Base-by-base conservation (phyloP, 30 jellyfish, hydroid and myxozoan genomes). In the Hydra vulgaris region DNA sequence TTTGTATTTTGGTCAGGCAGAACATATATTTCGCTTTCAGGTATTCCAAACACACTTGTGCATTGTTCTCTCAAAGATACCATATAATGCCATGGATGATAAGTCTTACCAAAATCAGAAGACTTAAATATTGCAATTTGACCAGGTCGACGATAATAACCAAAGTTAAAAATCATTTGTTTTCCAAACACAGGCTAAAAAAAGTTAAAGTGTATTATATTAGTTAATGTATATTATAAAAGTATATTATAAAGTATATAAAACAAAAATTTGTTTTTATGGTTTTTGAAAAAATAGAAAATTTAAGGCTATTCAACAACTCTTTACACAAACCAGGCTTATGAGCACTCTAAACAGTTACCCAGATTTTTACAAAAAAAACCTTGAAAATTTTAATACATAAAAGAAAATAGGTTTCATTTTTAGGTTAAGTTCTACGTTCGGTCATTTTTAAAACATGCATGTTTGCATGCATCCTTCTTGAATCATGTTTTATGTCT, bases 111-210 rank as follows among this genome's bases (percentile, higher is more conserved):
- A 40, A 19, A 67, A 25, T 77, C 89, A n/a, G 84, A 25, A n/a
- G 93, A 84, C 79, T 84, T 84, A 70, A 12, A 84, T 19, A 84
- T 27, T 18, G 89, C 84, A 7, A 84, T 84, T 70, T 84, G 93
- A 19, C 89, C 89, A 17, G 93, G 93, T 55, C 93, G 89, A 21
- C 87, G 80, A 84, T 84, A 84, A 78, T 84, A 84, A 19, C 93
- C 93, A 67, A 84, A 84, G 17, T 78, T 26, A 72, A 84, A 84
- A 17, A 55, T 17, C 15, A 84, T 53, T 27, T 27, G 79, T 77
- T 76, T 84, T 19, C 85, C 89, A 56, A 53, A 78, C 26, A 84
- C 74, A 21, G 89, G 78, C 93, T 84, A 25, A 69, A 8, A 69
- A 69, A 69, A 69, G 76, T 69, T 3, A 40, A 40, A 40, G 12